Evolutionary conservation across 2,888 invertebrate species (phyloP), one percentile per base, ranked within the genome.

Genomic region (Ophion obscuratus): DNA sequence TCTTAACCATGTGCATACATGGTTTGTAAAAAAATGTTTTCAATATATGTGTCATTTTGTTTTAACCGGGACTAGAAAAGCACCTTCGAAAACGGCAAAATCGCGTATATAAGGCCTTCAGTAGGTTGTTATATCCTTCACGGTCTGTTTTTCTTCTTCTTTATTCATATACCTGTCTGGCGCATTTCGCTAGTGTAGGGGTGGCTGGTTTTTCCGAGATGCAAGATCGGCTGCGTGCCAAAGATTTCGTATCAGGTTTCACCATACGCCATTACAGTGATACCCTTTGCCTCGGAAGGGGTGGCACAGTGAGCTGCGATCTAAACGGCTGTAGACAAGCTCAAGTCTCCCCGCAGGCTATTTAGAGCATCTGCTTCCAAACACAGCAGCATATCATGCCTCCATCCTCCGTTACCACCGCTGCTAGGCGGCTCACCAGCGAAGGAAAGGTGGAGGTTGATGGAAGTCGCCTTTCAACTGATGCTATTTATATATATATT

Each of bases 331-430:
- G 74, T 75, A 88, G 89, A 83, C 84, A 87, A 88, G 88, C 89
- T 90, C 83, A 89, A 90, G 90, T 90, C 92, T 79, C 92, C 90
- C 92, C 89, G 88, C 86, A 90, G 91, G 93, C 93, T 92, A 93
- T 93, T 93, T 92, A 92, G 92, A 89, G 90, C 93, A 93, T 92
- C 93, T 93, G 93, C 91, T 89, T 91, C 93, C 88, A 88, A 83
- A 77, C 57, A 47, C 78, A 47, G 73, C 71, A 64, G 84, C 86
- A 80, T 84, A 88, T 87, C 75, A 59, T 57, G 80, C 71, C 59
- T 59, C 74, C 61, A 78, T 61, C 40, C 40, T 24, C 62, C 59
- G 44, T 31, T 77, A 44, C n/a, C 61, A 59, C 62, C 64, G 76
- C 44, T 47, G 67, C 44, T 81, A 77, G 20, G 78, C 44, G 78